Percentiles rank a stretch among this genome's conserved stretches.
These are phyloP conservation scores for Grapholita molesta DNA, from an alignment of 1,140 invertebrate species.

Conservation along the genomic window DNA sequence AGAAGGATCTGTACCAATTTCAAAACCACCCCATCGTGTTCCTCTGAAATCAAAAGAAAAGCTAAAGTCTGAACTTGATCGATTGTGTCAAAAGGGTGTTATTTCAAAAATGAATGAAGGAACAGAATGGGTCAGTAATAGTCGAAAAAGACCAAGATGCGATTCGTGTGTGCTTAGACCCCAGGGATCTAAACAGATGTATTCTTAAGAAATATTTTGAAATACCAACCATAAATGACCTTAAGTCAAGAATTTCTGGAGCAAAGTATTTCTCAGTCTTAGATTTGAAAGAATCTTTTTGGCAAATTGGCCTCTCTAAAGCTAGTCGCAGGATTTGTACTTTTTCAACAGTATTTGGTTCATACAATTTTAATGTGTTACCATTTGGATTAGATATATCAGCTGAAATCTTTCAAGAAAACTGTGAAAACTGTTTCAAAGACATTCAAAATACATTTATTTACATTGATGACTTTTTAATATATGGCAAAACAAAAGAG, in stretches of 20 bases:
- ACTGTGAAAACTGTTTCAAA: conserved; percentile 18
- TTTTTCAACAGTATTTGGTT: conserved; percentile 6
- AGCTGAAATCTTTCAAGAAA: conserved; percentile 19
- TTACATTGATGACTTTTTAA: not conserved
- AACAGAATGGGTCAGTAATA: not conserved
- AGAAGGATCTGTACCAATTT: not conserved
- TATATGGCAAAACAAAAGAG: conserved; percentile 16
- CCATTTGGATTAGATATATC: conserved; percentile 13
- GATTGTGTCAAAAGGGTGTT: not conserved
- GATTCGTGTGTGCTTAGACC: not conserved
- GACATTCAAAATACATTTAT: not conserved
- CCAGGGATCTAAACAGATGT: not conserved
- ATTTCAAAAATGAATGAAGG: too few species aligned
- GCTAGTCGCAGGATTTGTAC: conserved; percentile 15
- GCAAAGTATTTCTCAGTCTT: not conserved
- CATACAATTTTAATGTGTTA: conserved; percentile 17
- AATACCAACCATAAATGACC: not conserved
- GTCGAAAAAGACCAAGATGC: not conserved
- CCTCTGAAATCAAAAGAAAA: not conserved
- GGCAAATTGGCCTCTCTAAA: too few species aligned
- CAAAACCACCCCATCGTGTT: not conserved
- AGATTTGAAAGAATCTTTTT: not conserved
- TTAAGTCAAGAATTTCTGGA: not conserved
- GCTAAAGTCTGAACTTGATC: not conserved
- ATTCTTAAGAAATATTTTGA: not conserved